These are phyloP conservation scores for Oncorhynchus tshawytscha DNA, from an alignment of 2,113 vertebrate genomes.

Conservation along the genomic window DNA sequence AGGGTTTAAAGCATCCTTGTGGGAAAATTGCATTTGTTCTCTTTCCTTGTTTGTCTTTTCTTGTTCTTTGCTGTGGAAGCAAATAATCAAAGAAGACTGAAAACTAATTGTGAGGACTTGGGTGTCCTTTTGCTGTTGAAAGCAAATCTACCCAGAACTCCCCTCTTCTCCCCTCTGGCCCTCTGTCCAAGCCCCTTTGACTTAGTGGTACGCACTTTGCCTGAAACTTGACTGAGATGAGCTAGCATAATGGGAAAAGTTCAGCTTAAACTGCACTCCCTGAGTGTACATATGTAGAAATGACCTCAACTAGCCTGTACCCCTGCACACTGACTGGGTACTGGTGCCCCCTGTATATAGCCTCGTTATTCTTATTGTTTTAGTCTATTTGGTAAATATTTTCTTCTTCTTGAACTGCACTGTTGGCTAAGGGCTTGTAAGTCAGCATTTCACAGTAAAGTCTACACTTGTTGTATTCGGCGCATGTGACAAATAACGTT, in stretches of 20 bases:
- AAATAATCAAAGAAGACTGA: slow-evolving; percentile 34
- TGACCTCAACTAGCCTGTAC: too few species aligned
- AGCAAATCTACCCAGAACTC: slow-evolving; percentile 20
- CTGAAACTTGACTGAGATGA: neutral
- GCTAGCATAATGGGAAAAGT: neutral
- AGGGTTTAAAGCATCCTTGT: slow-evolving; percentile 13
- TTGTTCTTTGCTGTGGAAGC: slow-evolving; percentile 20
- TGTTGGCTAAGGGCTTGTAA: too few species aligned
- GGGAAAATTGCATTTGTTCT: slow-evolving; percentile 25
- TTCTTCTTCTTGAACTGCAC: too few species aligned
- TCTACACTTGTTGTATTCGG: too few species aligned
- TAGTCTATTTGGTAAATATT: too few species aligned
- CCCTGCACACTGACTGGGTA: too few species aligned
- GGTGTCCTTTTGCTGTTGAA: slow-evolving; percentile 29
- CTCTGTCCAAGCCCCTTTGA: neutral
- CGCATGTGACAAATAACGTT: too few species aligned
- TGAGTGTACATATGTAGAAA: neutral
- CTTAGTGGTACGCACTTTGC: neutral
- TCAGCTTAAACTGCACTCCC: neutral
- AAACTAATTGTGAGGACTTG: slow-evolving; percentile 23
- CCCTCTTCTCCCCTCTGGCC: slow-evolving; percentile 26
- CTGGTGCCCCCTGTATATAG: too few species aligned
- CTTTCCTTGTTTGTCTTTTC: slow-evolving; percentile 25
- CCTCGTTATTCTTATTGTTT: too few species aligned
- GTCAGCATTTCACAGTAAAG: too few species aligned